A percentile compares a stretch with the other conserved stretches of the same genome.
phyloP scores from a whole-genome alignment of 2,113 vertebrate species.

The Sapayoa aenigma region DNA sequence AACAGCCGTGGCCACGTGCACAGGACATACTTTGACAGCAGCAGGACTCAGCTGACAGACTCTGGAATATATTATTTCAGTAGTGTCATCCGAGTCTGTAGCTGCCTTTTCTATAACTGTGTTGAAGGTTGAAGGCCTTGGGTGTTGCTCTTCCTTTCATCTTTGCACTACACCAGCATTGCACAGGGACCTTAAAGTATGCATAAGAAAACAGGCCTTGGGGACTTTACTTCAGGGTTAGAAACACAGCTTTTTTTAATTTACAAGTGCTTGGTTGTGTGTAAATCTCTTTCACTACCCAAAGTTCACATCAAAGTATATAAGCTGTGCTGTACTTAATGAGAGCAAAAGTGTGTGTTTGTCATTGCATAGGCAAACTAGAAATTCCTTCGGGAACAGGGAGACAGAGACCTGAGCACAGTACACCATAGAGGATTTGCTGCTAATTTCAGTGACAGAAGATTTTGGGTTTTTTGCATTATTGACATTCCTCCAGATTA shows the following conservation, averaged over 20 bases:
- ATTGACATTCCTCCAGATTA: background rate
- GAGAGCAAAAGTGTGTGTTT: background rate
- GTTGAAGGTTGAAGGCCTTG: background rate
- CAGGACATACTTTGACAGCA: background rate
- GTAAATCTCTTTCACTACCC: background rate
- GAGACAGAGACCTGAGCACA: background rate
- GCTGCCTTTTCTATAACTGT: background rate
- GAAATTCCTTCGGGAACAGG: background rate
- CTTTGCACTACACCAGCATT: background rate
- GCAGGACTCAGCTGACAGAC: background rate
- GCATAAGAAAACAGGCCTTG: background rate
- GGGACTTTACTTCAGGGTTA: background rate
- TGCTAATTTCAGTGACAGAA: background rate
- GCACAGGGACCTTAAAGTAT: background rate
- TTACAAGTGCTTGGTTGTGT: background rate
- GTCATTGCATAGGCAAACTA: background rate
- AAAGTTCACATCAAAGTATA: conserved; percentile 22
- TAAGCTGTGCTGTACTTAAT: background rate
- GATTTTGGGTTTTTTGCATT: background rate
- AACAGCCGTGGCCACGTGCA: background rate
- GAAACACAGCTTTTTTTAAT: background rate
- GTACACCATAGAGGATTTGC: background rate
- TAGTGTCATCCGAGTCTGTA: background rate
- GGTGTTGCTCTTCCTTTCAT: background rate
- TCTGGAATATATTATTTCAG: conserved; percentile 36